Base-by-base conservation (phyloP, 53 echinoderm and acorn worm species). In the Crossaster papposus region DNA sequence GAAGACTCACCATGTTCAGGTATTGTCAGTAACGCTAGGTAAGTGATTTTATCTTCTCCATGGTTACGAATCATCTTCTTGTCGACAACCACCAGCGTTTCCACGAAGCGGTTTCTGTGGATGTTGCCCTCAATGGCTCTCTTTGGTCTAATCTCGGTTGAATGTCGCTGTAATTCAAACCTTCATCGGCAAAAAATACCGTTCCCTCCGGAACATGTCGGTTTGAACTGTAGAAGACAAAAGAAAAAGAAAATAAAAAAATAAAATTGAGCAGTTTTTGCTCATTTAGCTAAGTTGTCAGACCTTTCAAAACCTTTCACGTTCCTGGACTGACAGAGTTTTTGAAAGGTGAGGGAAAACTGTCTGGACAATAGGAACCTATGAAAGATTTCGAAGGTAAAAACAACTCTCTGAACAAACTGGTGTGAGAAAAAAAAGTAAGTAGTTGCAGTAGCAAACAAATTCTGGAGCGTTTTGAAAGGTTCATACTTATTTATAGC, bases 21-120 rank as follows among this genome's bases (percentile, higher is more conserved):
- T 64, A 99, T 83, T 70, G 96, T 99, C 80, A 99, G 92, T n/a
- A 9, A 44, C 44, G 44, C 9, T 7, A 44, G 44, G 9, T 44
- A n/a, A n/a, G 95, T 95, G 30, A 99, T 92, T 55, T 93, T 96
- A 68, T 90, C 95, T 2, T 89, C 88, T 22, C 96, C 96, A 89
- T 99, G 99, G 52, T 77, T 95, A 75, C 90, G 84, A 23, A 99
- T 86, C 99, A 99, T 99, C 72, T 91, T 77, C 65, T 91, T 93
- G 89, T 99, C 99, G 11, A 99, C 99, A 0, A 99, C 99, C 6
- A 99, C 93, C 74, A 99, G 79, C 1, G 96, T 99, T 77, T 96
- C 99, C 4, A 99, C 94, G 50, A 86, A 93, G 30, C 94, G 92
- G 81, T 90, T 96, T 76, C 93, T 89, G 82, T 93, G 93, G 22